Evolutionary conservation across 2,797 vertebrate species (phyloP).

Genomic region (Lophotriccus pileatus): DNA sequence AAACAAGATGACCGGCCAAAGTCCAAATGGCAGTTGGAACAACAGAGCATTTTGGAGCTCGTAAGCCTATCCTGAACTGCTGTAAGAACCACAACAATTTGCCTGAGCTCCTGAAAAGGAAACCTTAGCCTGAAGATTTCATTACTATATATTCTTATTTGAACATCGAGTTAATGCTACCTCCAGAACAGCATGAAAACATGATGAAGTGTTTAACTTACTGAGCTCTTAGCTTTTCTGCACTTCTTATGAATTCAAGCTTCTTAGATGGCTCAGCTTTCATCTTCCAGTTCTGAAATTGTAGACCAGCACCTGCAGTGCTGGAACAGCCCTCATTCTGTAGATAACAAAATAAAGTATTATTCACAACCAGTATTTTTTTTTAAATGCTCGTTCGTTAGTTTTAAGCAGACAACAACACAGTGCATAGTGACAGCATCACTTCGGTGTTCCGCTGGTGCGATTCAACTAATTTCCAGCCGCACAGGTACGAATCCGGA

Average conservation of each 20-base stretch:
- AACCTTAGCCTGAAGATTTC: neutral
- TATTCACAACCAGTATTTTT: neutral
- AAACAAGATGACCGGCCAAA: neutral
- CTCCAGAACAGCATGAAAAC: neutral
- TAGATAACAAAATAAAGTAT: neutral
- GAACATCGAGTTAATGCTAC: neutral
- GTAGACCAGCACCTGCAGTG: constrained; percentile 34
- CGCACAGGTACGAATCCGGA: neutral
- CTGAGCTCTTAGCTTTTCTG: constrained; percentile 81
- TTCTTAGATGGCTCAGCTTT: constrained; percentile 70
- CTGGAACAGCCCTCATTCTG: constrained; percentile 68
- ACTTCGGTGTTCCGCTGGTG: neutral
- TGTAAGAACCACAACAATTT: neutral
- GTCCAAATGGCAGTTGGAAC: neutral
- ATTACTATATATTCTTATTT: neutral
- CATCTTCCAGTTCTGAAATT: constrained; percentile 64
- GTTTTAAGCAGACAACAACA: neutral
- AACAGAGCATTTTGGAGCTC: neutral
- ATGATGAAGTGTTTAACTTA: constrained; percentile 70
- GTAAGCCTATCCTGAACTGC: neutral
- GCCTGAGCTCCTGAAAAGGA: neutral
- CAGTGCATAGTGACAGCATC: neutral
- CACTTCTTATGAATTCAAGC: constrained; percentile 79
- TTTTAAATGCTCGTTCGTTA: neutral
- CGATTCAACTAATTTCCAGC: neutral